Evolutionary conservation across 2,113 vertebrate species (phyloP), one percentile per base, ranked within the genome.

Genomic region (Phylloscopus trochiloides): DNA sequence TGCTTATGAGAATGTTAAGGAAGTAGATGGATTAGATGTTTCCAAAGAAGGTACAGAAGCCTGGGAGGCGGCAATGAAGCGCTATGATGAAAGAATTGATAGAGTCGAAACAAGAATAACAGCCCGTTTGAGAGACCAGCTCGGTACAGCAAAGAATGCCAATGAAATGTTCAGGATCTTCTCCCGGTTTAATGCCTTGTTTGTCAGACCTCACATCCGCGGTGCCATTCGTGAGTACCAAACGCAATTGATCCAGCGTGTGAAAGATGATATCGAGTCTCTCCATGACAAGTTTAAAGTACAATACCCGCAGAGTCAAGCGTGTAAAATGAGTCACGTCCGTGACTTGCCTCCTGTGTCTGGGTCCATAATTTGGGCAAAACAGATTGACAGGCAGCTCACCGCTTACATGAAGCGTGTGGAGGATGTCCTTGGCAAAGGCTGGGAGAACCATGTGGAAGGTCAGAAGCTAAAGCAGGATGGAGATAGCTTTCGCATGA

Each of bases 101-200:
- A 97, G 99, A 6, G 99, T 99, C 90, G 99, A 99, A 98, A 99
- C 99, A 31, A 98, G 99, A 45, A 99, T 99, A 97, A 99, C 99
- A 0, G 99, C 99, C 4, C 99, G 99, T 74, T 98, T 99, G 50
- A 98, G 99, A 3, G 99, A 99, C 92, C 99, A 99, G 94, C 98
- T 99, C 2, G 99, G 99, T 62, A 99, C 99, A 0, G 99, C 99
- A 43, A 99, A 99, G 97, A 99, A 99, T 6, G 99, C 99, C 87
- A 99, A 99, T 3, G 99, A 99, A 96, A 99, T 99, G 99, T 99
- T 99, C 92, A 97, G 99, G 77, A 99, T 99, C 83, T 99, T 99
- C 98, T 99, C 99, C 40, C 98, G 99, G 61, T 99, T 99, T 95
- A 99, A 99, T 1, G 99, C 99, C 1, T 98, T 99, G n/a, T 99